Base-by-base conservation (phyloP, 2,888 invertebrate genomes). In the Electrophaes corylata region DNA sequence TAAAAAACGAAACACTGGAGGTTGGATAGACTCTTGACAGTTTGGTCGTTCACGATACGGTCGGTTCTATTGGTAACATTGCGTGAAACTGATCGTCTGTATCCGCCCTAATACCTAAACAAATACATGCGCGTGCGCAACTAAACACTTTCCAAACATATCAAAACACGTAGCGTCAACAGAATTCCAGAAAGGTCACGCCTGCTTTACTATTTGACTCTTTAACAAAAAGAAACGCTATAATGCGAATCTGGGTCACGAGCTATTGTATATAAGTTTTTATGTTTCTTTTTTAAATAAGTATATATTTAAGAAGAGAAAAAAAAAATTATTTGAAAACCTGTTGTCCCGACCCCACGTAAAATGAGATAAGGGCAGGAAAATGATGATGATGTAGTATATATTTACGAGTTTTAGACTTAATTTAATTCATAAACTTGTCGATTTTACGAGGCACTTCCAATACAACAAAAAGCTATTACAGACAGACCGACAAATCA, bases 91-190 rank as follows among this genome's bases (percentile, higher is more conserved):
- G 41, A 5, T 5, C 19, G 26, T 59, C 18, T 54, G 19, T 40
- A 23, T 18, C 48, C 18, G 12, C 44, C 58, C 53, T 46, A 18
- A 29, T 40, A 35, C 2, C 14, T 3, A 37, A 37, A 19, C 37
- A 44, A 35, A 39, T 44, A 55, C 39, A 5, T 52, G 57, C 64
- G 59, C 65, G 65, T 66, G 68, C 63, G 56, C 65, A 48, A 44
- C 68, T 65, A 68, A 67, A 63, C 64, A 64, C 66, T 68, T 65
- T 68, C 68, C 68, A 66, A 66, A 64, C 60, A 66, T 26, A 41
- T 48, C 19, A 53, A 56, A 58, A 54, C 50, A 56, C 46, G 35
- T 39, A 60, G 41, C 31, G 62, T 60, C 55, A 57, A 60, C 57
- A 61, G 20, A 57, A 52, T 51, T 51, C 57, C 57, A 43, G 37